Conservation (phyloP, 2,888 invertebrate genomes). For the Plebejus argus region DNA sequence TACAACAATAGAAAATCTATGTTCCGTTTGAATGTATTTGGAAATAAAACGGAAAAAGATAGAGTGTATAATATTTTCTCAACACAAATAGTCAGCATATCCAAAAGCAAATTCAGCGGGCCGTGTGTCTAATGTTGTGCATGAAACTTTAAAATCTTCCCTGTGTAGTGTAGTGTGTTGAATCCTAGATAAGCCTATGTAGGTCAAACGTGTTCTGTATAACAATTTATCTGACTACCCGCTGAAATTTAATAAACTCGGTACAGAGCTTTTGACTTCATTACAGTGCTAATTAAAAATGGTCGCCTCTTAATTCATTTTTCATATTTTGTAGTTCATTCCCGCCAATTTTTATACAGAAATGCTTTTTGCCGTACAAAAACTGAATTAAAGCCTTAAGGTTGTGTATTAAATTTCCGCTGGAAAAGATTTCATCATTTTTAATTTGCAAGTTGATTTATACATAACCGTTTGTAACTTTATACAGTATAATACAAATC, state of each 20-base stretch:
- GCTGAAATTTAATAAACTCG: slow-evolving; percentile 33
- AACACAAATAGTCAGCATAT: slow-evolving; percentile 14
- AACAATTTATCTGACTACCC: slow-evolving; percentile 43
- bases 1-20: neutral
- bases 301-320: slow-evolving; percentile 18
- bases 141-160: slow-evolving; percentile 37
- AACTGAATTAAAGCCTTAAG: slow-evolving; percentile 10
- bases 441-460: neutral
- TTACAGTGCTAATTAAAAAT: slow-evolving; percentile 28
- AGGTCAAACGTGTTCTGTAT: slow-evolving; percentile 46
- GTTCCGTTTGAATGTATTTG: neutral
- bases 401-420: neutral
- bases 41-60: neutral
- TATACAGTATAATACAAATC: neutral
- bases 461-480: neutral
- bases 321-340: slow-evolving; percentile 21
- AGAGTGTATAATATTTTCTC: slow-evolving; percentile 8
- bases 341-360: slow-evolving; percentile 12
- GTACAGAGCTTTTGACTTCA: slow-evolving; percentile 23
- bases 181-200: slow-evolving; percentile 38
- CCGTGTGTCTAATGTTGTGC: slow-evolving; percentile 22
- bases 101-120: slow-evolving; percentile 23
- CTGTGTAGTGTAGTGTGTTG: slow-evolving; percentile 25
- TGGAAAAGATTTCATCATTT: neutral
- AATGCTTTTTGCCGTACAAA: slow-evolving; percentile 17